Percentiles rank a stretch among this genome's conserved stretches.
Conservation (phyloP, 2,113 vertebrate genomes). For the Esox niger region DNA sequence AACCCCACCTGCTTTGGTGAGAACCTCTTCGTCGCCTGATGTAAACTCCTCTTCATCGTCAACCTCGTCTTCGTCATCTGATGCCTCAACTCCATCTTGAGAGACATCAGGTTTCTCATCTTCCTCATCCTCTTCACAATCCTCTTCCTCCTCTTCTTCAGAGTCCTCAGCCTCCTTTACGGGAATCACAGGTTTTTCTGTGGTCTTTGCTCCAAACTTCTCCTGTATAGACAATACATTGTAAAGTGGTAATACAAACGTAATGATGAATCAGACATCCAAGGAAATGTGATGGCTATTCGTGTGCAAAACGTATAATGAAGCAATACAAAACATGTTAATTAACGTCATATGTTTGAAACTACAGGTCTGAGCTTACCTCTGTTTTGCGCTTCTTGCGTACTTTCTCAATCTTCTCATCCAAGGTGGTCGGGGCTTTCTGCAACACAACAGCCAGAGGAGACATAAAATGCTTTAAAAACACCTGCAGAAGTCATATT, state of each 20-base stretch:
- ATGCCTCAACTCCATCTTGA: conserved; percentile 9
- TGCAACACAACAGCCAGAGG: conserved; percentile 41
- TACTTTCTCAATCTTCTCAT: conserved; percentile 94
- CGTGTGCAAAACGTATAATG: background rate
- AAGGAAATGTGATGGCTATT: background rate
- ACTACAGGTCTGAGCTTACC: conserved; percentile 61
- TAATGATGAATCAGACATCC: background rate
- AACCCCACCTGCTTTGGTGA: conserved; percentile 84
- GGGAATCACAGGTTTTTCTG: conserved; percentile 4
- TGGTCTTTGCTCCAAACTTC: conserved; percentile 60
- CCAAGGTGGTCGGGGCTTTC: conserved; percentile 86
- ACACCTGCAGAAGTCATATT: background rate
- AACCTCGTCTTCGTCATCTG: conserved; percentile 9
- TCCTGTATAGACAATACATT: conserved; percentile 66
- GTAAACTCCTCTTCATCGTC: conserved; percentile 74
- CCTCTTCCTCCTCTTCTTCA: conserved; percentile 32
- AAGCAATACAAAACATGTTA: background rate
- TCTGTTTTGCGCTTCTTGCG: conserved; percentile 84
- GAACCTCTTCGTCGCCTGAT: conserved; percentile 81
- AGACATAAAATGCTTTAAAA: background rate
- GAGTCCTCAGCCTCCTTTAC: conserved; percentile 32
- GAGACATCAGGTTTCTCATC: conserved; percentile 13
- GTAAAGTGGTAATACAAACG: background rate
- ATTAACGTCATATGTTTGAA: background rate
- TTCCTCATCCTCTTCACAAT: conserved; percentile 41